Conservation (phyloP, 2,113 vertebrate species). For the Carettochelys insculpta region DNA sequence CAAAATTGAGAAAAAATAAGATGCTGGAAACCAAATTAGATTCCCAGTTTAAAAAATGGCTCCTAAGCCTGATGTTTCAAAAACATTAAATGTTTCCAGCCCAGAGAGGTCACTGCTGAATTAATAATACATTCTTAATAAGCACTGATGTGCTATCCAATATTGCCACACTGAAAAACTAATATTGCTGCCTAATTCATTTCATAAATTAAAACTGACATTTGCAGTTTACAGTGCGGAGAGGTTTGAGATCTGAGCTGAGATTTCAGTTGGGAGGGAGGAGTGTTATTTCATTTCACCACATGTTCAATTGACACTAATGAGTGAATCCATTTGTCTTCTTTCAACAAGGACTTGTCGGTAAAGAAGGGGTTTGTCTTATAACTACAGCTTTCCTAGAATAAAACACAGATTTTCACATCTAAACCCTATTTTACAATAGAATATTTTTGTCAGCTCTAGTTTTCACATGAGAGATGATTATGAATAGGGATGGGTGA, state of each 20-base stretch:
- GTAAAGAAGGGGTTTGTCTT: neutral
- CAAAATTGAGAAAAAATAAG: constrained; percentile 18
- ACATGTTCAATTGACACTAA: neutral
- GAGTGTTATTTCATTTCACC: neutral
- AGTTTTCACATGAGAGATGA: constrained; percentile 12
- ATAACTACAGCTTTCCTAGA: constrained; percentile 35
- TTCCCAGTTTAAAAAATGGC: neutral
- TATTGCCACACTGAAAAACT: neutral
- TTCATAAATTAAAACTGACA: neutral
- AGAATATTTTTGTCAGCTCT: constrained; percentile 29
- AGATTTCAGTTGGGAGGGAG: neutral
- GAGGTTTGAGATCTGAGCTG: neutral
- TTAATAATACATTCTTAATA: constrained; percentile 24
- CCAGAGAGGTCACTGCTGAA: neutral
- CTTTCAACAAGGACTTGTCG: constrained; percentile 11
- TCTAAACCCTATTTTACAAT: constrained; percentile 48
- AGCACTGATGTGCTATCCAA: neutral
- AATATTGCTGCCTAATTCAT: neutral
- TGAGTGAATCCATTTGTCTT: neutral
- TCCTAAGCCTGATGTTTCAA: neutral
- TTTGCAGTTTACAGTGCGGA: neutral
- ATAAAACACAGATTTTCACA: constrained; percentile 57
- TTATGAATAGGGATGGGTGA: constrained; percentile 13
- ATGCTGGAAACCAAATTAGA: neutral
- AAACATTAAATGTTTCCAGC: neutral